Base-by-base conservation (phyloP, 2,888 invertebrate genomes). In the Eupithecia vulgata region DNA sequence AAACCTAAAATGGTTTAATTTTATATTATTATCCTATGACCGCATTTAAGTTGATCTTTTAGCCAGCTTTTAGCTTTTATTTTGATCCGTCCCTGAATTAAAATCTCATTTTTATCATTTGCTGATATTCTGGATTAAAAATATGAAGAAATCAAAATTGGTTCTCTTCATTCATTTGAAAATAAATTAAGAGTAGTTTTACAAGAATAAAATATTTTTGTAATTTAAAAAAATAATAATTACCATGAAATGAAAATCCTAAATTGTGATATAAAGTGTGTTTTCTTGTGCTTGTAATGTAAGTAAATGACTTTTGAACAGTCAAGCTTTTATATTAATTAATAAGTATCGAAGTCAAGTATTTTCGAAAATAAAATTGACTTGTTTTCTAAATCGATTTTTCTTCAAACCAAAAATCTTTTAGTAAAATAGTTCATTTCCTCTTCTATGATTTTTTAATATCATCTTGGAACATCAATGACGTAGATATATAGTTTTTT, bases 281-380 rank as follows among this genome's bases (percentile, higher is more conserved):
- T 73, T n/a, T 59, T 57, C 57, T 37, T 68, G 66, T 75, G 48
- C 52, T 71, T 64, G 8, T 59, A 35, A 62, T 34, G 34, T 61
- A 34, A 21, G 34, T 17, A 21, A 68, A 67, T 75, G 73, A 73
- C 76, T 75, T 76, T 77, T 67, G 64, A 76, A 76, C 76, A 76
- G 68, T 76, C 68, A 61, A 72, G 75, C 15, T 12, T 68, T 74
- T 77, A 66, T 64, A 74, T 72, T 42, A 42, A 7, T 2, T 40
- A 42, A 4, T 66, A 64, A 48, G 45, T 13, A 40, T 71, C 48
- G 40, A 40, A 69, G 45, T 70, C 68, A 37, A 68, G 76, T 76
- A 71, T 79, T 82, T 81, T 79, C 81, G 77, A 75, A 73, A 85
- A 84, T 85, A 61, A 85, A 86, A 79, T 83, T 83, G 83, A 83